These are phyloP conservation scores for Rhinolophus sinicus DNA, from an alignment of 2,113 vertebrate genomes.

Conservation along the genomic window DNA sequence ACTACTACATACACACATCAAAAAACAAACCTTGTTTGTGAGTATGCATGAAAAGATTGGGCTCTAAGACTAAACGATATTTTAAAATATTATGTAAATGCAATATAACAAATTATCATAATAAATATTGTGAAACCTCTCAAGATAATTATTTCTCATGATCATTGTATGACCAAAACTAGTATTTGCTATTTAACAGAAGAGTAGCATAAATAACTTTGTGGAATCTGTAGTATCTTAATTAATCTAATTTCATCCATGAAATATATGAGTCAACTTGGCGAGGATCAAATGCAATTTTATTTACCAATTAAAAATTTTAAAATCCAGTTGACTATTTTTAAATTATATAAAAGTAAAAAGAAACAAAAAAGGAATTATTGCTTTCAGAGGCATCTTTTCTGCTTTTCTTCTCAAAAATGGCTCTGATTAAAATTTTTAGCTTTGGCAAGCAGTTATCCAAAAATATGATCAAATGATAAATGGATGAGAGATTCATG, in stretches of 20 bases:
- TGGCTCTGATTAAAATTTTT: constrained; percentile 80
- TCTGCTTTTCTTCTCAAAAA: constrained; percentile 74
- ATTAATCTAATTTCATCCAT: constrained; percentile 79
- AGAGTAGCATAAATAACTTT: constrained; percentile 75
- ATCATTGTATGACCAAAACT: constrained; percentile 68
- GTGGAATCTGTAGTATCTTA: constrained; percentile 70
- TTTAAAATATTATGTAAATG: constrained; percentile 74
- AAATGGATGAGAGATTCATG: constrained; percentile 72
- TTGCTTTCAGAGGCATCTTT: constrained; percentile 72
- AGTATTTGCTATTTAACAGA: constrained; percentile 69
- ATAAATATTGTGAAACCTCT: constrained; percentile 75
- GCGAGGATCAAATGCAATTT: constrained; percentile 69
- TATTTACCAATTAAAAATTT: constrained; percentile 77
- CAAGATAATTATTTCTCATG: constrained; percentile 73
- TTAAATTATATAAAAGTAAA: constrained; percentile 71
- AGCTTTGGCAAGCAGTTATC: constrained; percentile 80
- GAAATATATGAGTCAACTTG: constrained; percentile 76
- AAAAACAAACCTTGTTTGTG: background rate
- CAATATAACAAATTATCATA: constrained; percentile 69
- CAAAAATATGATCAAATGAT: constrained; percentile 81
- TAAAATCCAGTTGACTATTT: constrained; percentile 75
- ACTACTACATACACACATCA: background rate
- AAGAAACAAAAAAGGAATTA: constrained; percentile 71
- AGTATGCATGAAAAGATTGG: background rate
- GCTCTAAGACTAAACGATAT: constrained; percentile 47